These are phyloP conservation scores for Diorhabda sublineata DNA, from an alignment of 1,140 invertebrate genomes.

Conservation along the genomic window DNA sequence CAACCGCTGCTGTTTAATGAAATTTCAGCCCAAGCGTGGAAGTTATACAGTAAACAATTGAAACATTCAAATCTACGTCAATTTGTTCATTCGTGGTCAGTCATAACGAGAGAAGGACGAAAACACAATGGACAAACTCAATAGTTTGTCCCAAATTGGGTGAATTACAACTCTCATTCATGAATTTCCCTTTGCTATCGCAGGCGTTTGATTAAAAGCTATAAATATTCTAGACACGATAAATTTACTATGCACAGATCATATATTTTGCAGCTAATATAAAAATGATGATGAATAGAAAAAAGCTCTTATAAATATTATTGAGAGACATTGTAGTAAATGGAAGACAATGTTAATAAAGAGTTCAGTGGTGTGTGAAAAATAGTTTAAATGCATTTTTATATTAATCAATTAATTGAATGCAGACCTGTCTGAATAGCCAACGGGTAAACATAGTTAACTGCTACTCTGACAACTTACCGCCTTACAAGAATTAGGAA, in stretches of 20 bases:
- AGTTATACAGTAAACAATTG: not conserved
- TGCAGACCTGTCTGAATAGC: too few relatives aligned
- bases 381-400: too few relatives aligned
- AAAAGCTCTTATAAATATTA: too few relatives aligned
- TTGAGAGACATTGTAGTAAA: too few relatives aligned
- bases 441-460: too few relatives aligned
- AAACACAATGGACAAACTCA: not conserved
- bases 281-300: too few relatives aligned
- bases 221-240: not conserved
- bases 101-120: constrained; percentile 1
- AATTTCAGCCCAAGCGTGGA: not conserved
- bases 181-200: not conserved
- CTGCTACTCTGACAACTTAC: not conserved
- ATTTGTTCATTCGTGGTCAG: constrained; percentile 1
- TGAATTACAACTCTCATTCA: not conserved
- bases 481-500: not conserved
- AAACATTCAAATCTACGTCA: constrained; percentile 2
- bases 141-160: constrained; percentile 2
- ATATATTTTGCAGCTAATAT: too few relatives aligned
- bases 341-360: too few relatives aligned
- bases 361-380: too few relatives aligned
- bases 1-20: constrained; percentile 1
- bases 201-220: constrained; percentile 2
- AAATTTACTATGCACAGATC: not conserved
- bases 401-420: too few relatives aligned